Conservation (phyloP, 2,888 invertebrate genomes). For the Oligia fasciuncula region DNA sequence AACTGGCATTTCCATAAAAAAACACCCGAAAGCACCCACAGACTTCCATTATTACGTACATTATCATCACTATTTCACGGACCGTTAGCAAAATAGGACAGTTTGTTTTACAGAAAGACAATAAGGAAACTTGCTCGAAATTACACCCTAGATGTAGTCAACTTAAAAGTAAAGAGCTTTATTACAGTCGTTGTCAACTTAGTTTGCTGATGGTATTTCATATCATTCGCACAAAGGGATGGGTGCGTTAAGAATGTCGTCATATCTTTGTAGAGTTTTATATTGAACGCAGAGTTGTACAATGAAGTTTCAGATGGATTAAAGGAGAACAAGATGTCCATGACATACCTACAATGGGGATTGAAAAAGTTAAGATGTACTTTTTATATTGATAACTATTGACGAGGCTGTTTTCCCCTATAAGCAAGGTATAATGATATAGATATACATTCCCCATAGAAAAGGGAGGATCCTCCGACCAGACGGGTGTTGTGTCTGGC, state of each 20-base stretch:
- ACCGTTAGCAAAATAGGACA: constrained; percentile 28
- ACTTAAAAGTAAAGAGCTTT: constrained; percentile 29
- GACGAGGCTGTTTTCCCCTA: too few species aligned
- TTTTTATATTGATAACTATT: too few species aligned
- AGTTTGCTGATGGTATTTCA: constrained; percentile 19
- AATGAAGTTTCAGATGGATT: neutral
- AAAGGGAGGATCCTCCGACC: too few species aligned
- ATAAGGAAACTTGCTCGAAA: constrained; percentile 5
- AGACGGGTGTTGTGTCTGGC: too few species aligned
- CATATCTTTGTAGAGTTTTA: neutral
- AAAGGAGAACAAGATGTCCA: neutral
- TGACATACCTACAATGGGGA: too few species aligned
- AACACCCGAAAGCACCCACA: neutral
- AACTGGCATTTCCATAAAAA: too few species aligned
- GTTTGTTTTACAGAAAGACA: constrained; percentile 9
- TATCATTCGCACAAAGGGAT: neutral
- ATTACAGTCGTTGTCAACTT: neutral
- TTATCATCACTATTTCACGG: constrained; percentile 9
- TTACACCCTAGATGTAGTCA: constrained; percentile 6
- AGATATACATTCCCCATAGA: neutral
- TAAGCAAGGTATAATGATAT: neutral
- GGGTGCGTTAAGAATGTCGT: constrained; percentile 8
- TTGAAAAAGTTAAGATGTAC: too few species aligned
- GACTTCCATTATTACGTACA: neutral
- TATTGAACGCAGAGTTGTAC: constrained; percentile 1